phyloP scores from a whole-genome alignment of 2,113 vertebrate species.

The Pontoporia blainvillei region DNA sequence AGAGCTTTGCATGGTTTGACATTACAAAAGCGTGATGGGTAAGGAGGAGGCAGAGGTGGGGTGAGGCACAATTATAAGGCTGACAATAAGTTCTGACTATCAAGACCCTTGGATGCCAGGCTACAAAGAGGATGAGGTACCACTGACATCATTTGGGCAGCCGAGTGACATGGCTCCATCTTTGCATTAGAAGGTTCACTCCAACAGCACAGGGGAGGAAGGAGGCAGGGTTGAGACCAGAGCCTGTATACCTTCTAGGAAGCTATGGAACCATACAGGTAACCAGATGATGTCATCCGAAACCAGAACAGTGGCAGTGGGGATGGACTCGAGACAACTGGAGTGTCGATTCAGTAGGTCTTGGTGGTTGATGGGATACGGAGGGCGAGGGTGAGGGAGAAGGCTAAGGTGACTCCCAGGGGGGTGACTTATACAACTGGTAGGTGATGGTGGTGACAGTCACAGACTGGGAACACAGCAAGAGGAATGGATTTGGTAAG shows the following conservation, averaged over 20 bases:
- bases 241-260: neutral
- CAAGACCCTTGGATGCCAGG: neutral
- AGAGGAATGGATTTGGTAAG: neutral
- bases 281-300: neutral
- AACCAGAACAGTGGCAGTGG: neutral
- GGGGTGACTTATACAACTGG: neutral
- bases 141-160: neutral
- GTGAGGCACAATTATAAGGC: neutral
- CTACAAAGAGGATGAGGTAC: neutral
- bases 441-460: neutral
- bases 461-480: neutral
- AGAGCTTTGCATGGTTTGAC: neutral
- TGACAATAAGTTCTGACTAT: neutral
- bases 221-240: neutral
- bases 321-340: neutral
- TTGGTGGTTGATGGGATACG: neutral
- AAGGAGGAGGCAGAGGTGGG: neutral
- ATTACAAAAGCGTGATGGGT: neutral
- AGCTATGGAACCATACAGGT: neutral
- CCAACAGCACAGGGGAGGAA: neutral
- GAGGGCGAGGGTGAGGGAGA: neutral
- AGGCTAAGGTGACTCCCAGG: neutral
- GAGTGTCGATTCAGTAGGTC: neutral
- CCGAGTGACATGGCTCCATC: no score
- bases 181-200: neutral